phyloP scores from a whole-genome alignment of 2,113 vertebrate genomes.

The Manacus vitellinus region DNA sequence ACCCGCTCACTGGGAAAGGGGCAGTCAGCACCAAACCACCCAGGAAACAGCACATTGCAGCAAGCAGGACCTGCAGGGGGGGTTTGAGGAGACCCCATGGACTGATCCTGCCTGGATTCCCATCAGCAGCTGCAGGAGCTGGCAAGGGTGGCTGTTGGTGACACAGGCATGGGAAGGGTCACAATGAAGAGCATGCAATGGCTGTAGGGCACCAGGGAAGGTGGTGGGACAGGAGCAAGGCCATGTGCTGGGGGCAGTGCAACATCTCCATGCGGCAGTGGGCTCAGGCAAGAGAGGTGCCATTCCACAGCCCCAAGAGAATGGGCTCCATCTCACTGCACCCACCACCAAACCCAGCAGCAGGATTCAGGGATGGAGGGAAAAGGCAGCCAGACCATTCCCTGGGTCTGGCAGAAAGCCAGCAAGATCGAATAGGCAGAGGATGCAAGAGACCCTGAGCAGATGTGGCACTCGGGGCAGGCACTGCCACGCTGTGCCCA shows the following conservation, averaged over 20 bases:
- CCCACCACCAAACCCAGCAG: not conserved
- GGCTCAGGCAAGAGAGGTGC: not conserved
- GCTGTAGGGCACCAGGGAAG: not conserved
- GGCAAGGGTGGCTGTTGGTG: not conserved
- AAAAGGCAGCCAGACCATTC: not conserved
- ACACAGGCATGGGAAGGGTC: not conserved
- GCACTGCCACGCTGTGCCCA: not conserved
- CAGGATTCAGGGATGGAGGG: not conserved
- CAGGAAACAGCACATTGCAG: not conserved
- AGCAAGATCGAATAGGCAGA: not conserved
- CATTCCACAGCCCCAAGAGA: not conserved
- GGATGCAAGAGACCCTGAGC: not conserved
- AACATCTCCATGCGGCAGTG: rapidly evolving
- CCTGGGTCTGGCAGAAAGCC: not conserved
- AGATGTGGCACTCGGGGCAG: not conserved
- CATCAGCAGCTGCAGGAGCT: not conserved
- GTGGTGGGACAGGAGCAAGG: not conserved
- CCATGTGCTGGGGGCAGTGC: not conserved
- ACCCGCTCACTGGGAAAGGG: rapidly evolving
- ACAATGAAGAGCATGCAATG: not conserved
- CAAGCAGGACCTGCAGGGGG: not conserved
- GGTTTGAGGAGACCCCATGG: not conserved
- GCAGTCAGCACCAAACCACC: not conserved
- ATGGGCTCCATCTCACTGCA: not conserved
- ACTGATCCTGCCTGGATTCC: not conserved